Percentiles rank a stretch among this genome's conserved stretches.
These are phyloP conservation scores for Argya squamiceps DNA, from an alignment of 2,797 vertebrate genomes.

Conservation along the genomic window DNA sequence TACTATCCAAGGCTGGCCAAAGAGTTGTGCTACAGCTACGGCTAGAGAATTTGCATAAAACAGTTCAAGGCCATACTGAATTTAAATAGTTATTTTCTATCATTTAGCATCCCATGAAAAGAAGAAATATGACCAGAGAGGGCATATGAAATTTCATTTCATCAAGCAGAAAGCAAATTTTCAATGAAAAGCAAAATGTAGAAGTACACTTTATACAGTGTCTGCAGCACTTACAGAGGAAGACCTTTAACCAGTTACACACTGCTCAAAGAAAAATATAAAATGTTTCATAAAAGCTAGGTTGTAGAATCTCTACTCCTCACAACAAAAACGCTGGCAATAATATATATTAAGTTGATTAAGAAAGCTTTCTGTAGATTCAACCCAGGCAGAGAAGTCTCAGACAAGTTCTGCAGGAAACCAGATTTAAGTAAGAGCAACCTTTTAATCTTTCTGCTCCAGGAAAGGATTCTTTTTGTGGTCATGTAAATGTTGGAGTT, in stretches of 20 bases:
- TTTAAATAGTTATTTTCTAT: neutral
- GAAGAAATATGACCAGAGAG: neutral
- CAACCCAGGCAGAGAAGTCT: constrained; percentile 11
- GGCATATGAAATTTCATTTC: neutral
- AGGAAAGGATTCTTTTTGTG: neutral
- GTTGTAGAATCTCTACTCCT: neutral
- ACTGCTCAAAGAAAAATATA: neutral
- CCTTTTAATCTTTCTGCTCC: constrained; percentile 28
- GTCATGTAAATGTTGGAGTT: neutral
- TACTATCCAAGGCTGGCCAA: neutral
- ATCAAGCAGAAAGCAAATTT: neutral
- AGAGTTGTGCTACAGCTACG: neutral
- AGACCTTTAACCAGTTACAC: neutral
- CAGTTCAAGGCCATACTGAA: neutral
- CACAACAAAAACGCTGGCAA: neutral
- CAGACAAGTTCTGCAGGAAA: constrained; percentile 42
- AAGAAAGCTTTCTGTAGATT: constrained; percentile 24
- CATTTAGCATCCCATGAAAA: neutral
- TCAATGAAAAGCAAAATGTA: neutral
- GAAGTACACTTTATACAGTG: neutral
- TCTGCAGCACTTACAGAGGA: neutral
- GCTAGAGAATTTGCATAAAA: neutral
- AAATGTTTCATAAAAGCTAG: neutral
- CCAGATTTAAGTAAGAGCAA: constrained; percentile 36
- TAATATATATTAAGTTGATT: neutral